These are phyloP conservation scores for Papilio elwesi DNA, from an alignment of 2,888 invertebrate species.

Conservation along the genomic window DNA sequence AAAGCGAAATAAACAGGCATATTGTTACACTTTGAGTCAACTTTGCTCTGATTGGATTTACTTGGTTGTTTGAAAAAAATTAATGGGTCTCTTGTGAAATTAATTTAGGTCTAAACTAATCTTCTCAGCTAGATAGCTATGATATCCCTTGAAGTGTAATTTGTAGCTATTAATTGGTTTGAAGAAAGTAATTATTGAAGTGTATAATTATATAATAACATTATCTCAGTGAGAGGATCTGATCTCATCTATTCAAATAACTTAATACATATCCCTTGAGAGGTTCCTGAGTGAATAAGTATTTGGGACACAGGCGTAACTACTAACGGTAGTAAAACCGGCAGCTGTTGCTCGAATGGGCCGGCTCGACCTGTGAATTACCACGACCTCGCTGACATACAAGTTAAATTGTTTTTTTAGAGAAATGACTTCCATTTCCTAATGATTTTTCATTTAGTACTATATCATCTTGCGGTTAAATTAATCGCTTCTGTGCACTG, in stretches of 20 bases:
- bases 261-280: too few relatives aligned
- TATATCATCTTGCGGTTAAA: background rate
- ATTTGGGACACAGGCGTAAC: too few relatives aligned
- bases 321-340: too few relatives aligned
- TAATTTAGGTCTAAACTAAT: constrained; percentile 17
- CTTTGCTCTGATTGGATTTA: background rate
- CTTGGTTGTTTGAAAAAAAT: constrained; percentile 1
- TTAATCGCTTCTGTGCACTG: background rate
- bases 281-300: too few relatives aligned
- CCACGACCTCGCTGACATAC: too few relatives aligned
- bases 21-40: too few relatives aligned
- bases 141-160: constrained; percentile 17
- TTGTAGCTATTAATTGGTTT: constrained; percentile 2
- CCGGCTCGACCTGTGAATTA: too few relatives aligned
- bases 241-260: too few relatives aligned
- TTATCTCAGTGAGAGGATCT: too few relatives aligned
- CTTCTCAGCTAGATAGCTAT: constrained; percentile 1
- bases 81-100: constrained; percentile 13
- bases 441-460: background rate
- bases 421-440: background rate
- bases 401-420: too few relatives aligned
- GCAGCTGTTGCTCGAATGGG: too few relatives aligned
- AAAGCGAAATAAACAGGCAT: background rate
- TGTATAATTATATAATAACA: too few relatives aligned
- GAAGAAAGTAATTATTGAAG: background rate